Conservation (phyloP, 2,113 vertebrate genomes). For the Oryzias celebensis region DNA sequence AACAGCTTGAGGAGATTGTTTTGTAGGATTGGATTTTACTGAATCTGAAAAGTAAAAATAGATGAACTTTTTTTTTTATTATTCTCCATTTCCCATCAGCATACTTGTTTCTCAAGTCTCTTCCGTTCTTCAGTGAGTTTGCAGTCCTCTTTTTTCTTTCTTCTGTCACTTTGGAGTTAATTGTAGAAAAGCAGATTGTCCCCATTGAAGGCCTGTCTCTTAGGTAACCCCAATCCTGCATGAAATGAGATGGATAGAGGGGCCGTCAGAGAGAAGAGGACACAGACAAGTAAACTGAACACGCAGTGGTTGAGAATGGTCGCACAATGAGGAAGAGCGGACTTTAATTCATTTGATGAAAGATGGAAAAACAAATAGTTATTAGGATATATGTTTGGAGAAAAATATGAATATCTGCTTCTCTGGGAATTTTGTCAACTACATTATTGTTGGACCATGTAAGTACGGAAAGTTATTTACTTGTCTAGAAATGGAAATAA, state of each 20-base stretch:
- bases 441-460: conserved; percentile 31
- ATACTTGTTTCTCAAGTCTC: conserved; percentile 34
- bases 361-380: conserved; percentile 3
- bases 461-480: conserved; percentile 48
- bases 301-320: conserved; percentile 57
- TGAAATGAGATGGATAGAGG: conserved; percentile 80
- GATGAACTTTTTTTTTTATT: background rate
- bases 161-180: conserved; percentile 76
- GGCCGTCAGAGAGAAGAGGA: conserved; percentile 55
- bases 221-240: conserved; percentile 83
- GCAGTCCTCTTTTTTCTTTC: conserved; percentile 53
- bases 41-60: too few relatives aligned
- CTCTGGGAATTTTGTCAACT: conserved; percentile 35
- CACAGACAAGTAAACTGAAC: conserved; percentile 61
- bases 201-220: conserved; percentile 79
- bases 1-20: too few relatives aligned
- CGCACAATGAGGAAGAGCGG: conserved; percentile 32
- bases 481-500: conserved; percentile 4
- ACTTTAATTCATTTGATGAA: conserved; percentile 23
- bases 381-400: conserved; percentile 13
- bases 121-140: conserved; percentile 33
- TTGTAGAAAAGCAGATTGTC: conserved; percentile 81
- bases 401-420: conserved; percentile 11
- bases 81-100: conserved; percentile 61
- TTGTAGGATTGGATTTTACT: too few relatives aligned